Base-by-base conservation (phyloP, 1,140 invertebrate species). In the Drosophila nikananu region DNA sequence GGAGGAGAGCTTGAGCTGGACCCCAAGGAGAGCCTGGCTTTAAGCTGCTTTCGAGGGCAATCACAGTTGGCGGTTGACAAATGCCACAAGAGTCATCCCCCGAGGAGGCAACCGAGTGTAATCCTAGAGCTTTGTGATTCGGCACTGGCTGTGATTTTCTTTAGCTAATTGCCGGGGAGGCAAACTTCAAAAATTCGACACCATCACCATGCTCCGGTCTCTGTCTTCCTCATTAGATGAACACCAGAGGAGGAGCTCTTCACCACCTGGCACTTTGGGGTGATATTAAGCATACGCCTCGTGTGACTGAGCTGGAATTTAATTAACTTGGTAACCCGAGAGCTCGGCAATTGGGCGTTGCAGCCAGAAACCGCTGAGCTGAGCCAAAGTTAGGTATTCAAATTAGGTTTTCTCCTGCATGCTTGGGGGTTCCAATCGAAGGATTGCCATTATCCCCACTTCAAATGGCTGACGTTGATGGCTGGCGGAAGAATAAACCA, bases 221-320 rank as follows among this genome's bases (percentile, higher is more conserved):
- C 21, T 5, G 15, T 23, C 51, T 48, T 32, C 64, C 62, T 70
- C 66, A 78, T 70, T 78, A 49, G 64, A 19, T 58, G 30, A 46
- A 37, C 35, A 32, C 0, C 30, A 17, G 21, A 23, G 64, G 52
- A 21, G 35, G 52, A 54, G 54, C 42, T 39, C 9, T 15, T 13
- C 35, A n/a, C 21, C 54, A 64, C 59, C 59, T 76, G 64, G 5
- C 60, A 25, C 51, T 57, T 59, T 59, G 48, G 54, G 42, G 55
- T 42, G 57, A 77, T 59, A 81, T 79, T 68, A 70, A 81, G 74
- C 63, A 90, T 89, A 84, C 77, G 84, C 81, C 70, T 51, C 48
- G 59, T 84, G 48, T 57, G 77, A 66, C 77, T 17, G 66, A 5
- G 63, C 27, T 10, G 48, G 48, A 71, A 77, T 44, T 60, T 82